phyloP scores from a whole-genome alignment of 53 echinoderm and acorn worm species.

The Apostichopus leukothele region DNA sequence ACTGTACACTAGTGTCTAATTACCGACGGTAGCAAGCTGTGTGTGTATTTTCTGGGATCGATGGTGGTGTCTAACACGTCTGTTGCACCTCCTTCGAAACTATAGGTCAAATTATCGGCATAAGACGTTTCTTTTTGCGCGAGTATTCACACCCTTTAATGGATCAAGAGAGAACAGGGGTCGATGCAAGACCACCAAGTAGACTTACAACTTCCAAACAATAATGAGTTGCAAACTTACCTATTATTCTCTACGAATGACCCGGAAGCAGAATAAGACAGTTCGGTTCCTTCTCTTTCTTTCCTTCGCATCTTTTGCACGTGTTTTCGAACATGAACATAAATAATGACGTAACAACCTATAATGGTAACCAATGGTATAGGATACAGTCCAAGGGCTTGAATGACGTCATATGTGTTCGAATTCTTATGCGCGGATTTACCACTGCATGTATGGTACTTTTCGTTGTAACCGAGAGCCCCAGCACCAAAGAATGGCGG shows the following conservation, averaged over 20 bases:
- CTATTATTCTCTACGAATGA: constrained; percentile 42
- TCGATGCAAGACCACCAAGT: too few relatives aligned
- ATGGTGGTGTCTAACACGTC: too few relatives aligned
- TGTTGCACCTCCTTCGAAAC: too few relatives aligned
- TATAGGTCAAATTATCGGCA: too few relatives aligned
- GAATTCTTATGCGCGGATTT: constrained; percentile 49
- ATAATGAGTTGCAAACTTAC: neutral
- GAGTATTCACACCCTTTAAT: too few relatives aligned
- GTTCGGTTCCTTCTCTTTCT: constrained; percentile 40
- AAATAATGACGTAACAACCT: constrained; percentile 61
- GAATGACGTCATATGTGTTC: constrained; percentile 55
- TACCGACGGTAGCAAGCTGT: too few relatives aligned
- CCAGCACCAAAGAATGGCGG: constrained; percentile 64
- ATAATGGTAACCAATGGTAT: constrained; percentile 65
- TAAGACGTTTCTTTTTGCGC: too few relatives aligned
- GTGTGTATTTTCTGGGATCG: too few relatives aligned
- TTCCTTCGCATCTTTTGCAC: constrained; percentile 51
- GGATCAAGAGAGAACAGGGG: too few relatives aligned
- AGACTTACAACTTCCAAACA: too few relatives aligned
- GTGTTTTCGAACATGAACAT: constrained; percentile 60
- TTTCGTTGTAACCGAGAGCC: constrained; percentile 64
- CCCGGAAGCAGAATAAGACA: constrained; percentile 42
- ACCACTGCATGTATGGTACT: constrained; percentile 63
- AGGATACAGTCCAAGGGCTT: constrained; percentile 55
- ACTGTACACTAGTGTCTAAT: too few relatives aligned